A percentile compares a stretch with the other conserved stretches of the same genome.
phyloP scores from a whole-genome alignment of 2,888 invertebrate species.

The Lycocerus yunnanus region DNA sequence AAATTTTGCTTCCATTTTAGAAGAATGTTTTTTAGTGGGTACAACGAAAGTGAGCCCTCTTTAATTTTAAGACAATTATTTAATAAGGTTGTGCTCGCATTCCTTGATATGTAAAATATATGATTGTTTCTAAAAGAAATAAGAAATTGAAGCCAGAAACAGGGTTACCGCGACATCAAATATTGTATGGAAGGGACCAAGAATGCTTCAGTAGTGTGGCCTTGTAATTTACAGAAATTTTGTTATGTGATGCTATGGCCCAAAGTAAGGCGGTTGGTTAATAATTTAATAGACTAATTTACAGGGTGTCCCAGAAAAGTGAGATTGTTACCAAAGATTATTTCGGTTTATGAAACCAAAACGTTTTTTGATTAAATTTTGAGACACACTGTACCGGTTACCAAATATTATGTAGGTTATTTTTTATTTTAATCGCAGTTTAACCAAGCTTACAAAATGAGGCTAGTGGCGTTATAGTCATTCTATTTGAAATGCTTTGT shows the following conservation, averaged over 20 bases:
- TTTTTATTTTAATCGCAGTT: not conserved
- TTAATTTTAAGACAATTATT: not conserved
- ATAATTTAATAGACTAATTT: not conserved
- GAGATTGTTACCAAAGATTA: not conserved
- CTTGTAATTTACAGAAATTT: constrained; percentile 29
- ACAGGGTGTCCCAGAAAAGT: not conserved
- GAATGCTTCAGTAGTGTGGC: constrained; percentile 42
- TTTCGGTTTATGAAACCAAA: not conserved
- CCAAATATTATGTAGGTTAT: not conserved
- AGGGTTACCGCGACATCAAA: not conserved
- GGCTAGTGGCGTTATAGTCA: not conserved
- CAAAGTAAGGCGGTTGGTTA: not conserved
- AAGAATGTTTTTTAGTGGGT: not conserved
- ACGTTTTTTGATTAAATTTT: not conserved
- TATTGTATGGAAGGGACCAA: constrained; percentile 39
- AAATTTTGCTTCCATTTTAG: not conserved
- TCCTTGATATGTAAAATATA: not conserved
- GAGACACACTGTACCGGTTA: not conserved
- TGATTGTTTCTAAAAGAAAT: not conserved
- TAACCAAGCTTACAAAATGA: not conserved
- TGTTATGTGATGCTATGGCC: not conserved
- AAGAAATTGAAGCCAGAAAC: not conserved
- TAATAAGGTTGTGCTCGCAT: not conserved
- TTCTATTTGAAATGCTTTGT: not conserved
- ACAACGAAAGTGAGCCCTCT: constrained; percentile 12